These are phyloP conservation scores for Myiopsitta monachus DNA, from an alignment of 2,113 vertebrate genomes.

Conservation along the genomic window DNA sequence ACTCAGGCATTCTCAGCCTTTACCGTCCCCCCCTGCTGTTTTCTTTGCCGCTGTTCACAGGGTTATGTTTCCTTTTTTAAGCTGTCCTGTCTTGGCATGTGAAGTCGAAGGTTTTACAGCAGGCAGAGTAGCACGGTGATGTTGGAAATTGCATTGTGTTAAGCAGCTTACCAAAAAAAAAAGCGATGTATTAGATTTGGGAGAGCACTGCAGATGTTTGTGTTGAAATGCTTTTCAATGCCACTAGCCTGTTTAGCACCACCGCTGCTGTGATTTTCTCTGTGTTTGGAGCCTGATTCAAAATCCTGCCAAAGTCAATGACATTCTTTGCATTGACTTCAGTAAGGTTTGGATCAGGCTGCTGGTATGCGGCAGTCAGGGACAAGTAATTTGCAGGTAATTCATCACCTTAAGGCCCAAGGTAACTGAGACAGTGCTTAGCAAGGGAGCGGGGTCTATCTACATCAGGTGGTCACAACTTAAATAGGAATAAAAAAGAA, in stretches of 20 bases:
- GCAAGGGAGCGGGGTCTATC: background rate
- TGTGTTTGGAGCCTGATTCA: background rate
- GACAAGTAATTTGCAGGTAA: background rate
- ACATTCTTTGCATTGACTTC: slow-evolving; percentile 28
- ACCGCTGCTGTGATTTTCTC: background rate
- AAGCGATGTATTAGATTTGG: background rate
- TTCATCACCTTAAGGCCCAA: background rate
- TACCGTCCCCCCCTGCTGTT: slow-evolving; percentile 21
- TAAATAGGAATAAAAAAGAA: background rate
- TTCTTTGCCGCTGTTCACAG: slow-evolving; percentile 11
- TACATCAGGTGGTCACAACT: background rate
- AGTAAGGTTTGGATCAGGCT: background rate
- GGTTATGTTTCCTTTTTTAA: slow-evolving; percentile 30
- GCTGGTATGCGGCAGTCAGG: background rate
- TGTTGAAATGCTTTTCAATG: slow-evolving; percentile 1
- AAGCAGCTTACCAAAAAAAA: background rate
- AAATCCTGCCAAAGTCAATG: slow-evolving; percentile 5
- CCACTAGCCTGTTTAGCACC: background rate
- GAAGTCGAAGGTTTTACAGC: slow-evolving; percentile 28
- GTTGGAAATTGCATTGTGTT: background rate
- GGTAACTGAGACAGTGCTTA: background rate
- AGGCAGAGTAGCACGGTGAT: background rate
- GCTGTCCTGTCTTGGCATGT: slow-evolving; percentile 9
- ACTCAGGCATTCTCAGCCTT: background rate
- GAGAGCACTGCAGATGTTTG: background rate